Evolutionary conservation across 2,113 vertebrate species (phyloP).

Genomic region (Microtus ochrogaster): DNA sequence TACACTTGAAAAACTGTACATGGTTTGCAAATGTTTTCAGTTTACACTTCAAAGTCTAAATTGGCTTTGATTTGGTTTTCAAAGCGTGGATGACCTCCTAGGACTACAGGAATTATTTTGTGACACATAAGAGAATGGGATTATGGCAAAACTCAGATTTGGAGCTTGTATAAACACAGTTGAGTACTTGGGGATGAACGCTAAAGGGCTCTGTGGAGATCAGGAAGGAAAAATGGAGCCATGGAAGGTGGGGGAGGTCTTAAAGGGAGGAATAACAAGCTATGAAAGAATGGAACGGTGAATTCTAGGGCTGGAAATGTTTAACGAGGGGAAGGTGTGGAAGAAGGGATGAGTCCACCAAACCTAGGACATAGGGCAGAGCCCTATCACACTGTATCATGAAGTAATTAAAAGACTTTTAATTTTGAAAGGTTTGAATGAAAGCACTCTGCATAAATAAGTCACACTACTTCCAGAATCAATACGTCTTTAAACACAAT

Average conservation of each 20-base stretch:
- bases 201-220: not conserved
- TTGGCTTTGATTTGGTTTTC: conserved; percentile 48
- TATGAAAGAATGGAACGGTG: not conserved
- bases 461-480: not conserved
- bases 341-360: not conserved
- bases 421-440: not conserved
- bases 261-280: not conserved
- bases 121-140: conserved; percentile 14
- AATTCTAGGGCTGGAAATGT: not conserved
- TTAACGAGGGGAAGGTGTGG: not conserved
- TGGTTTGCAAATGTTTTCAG: conserved; percentile 45
- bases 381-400: not conserved
- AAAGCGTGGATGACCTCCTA: conserved; percentile 22
- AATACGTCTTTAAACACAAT: not conserved
- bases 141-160: not conserved
- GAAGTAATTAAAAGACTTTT: not conserved
- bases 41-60: conserved; percentile 15
- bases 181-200: not conserved
- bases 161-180: not conserved
- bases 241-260: not conserved
- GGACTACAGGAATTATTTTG: not conserved
- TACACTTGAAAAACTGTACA: not conserved
- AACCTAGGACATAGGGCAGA: not conserved
- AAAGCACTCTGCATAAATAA: not conserved
- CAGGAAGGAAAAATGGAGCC: not conserved